Evolutionary conservation across 2,888 invertebrate genomes (phyloP).

Genomic region (Ectemnius continuus): DNA sequence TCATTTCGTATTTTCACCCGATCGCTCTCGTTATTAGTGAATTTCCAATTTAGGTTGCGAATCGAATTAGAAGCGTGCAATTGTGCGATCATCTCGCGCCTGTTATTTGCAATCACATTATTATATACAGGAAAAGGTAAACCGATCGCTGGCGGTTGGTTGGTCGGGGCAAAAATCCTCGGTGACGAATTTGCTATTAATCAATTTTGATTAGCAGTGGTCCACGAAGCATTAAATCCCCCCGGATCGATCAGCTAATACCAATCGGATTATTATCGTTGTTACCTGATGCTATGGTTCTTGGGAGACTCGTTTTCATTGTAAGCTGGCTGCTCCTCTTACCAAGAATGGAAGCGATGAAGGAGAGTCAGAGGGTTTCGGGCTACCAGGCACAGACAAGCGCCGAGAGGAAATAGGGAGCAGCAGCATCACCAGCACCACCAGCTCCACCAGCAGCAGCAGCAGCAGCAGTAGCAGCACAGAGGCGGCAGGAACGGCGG

Average conservation of each 20-base stretch:
- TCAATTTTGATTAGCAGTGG: conserved; percentile 36
- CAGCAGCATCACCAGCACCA: neutral
- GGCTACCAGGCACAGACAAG: conserved; percentile 7
- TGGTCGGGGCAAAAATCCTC: neutral
- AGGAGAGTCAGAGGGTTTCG: neutral
- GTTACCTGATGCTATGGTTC: no score
- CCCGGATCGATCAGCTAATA: conserved; percentile 28
- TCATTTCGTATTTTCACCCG: no score
- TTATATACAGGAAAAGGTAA: no score
- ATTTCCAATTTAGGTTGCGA: no score
- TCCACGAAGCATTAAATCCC: conserved; percentile 26
- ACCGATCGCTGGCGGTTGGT: no score
- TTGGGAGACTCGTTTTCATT: no score
- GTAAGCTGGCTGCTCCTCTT: conserved; percentile 22
- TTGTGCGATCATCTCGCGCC: no score
- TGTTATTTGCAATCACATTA: no score
- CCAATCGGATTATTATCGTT: conserved; percentile 33
- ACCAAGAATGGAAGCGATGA: conserved; percentile 26
- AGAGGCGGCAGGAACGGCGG: neutral
- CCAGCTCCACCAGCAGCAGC: conserved; percentile 31
- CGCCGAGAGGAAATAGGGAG: neutral
- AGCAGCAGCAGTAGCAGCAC: neutral
- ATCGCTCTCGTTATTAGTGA: no score
- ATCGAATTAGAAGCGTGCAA: no score
- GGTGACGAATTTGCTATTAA: conserved; percentile 8